Base-by-base conservation (phyloP, 2,888 invertebrate genomes). In the Sepiola atlantica region DNA sequence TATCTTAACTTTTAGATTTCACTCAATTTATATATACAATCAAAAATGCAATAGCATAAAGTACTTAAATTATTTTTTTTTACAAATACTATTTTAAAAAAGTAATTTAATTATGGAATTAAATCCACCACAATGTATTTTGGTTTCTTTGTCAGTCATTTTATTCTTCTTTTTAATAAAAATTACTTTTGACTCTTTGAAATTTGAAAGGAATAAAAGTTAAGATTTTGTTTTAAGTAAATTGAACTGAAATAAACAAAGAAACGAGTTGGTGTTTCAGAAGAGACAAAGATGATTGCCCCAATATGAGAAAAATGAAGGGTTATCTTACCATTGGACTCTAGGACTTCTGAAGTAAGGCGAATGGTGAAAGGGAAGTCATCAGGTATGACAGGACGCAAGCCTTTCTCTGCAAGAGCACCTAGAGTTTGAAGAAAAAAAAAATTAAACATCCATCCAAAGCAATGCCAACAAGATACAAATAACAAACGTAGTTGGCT, bases 331-430 rank as follows among this genome's bases (percentile, higher is more conserved):
- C 99, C 99, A 97, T 99, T 99, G 28, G 99, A 99, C 97, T 99
- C 99, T 16, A 97, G 95, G 1, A 97, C 97, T 97, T 99, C 99
- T 0, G 99, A 98, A 0, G 98, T 99, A 32, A 99, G 98, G 95
- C 99, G 97, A 94, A 99, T 98, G 0, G 99, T 98, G 97, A 99
- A 99, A 0, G 98, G 99, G 97, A 98, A 98, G 97, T 98, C 98
- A 94, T 98, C 97, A 0, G 99, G 99, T 95, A 99, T 98, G 0
- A 99, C 98, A 24, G 99, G 98, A 95, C 98, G 97, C 91, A 99
- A 97, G 0, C 98, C 99, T 96, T 98, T 98, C 97, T 99, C 99
- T 0, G 99, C 99, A 94, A 99, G 98, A 16, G 99, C 99, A 1
- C 99, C 97, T 97, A 95, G 35, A 95, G 90, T 55, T 2, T 16